These are phyloP conservation scores for Ginglymostoma cirratum DNA, from an alignment of 2,113 vertebrate species.

Conservation along the genomic window DNA sequence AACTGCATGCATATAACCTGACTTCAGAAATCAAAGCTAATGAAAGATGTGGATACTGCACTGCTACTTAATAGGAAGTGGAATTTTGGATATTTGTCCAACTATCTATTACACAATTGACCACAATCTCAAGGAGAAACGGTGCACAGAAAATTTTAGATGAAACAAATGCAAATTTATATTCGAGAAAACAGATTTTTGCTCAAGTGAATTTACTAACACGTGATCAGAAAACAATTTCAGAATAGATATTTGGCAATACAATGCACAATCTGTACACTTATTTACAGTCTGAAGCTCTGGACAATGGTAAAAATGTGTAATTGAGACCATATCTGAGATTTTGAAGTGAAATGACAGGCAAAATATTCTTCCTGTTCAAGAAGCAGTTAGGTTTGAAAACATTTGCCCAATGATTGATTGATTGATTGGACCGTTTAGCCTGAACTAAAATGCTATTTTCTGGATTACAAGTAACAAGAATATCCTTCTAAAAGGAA, in stretches of 20 bases:
- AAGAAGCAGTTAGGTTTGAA: not conserved
- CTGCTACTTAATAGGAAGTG: not conserved
- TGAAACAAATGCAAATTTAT: not conserved
- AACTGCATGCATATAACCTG: not conserved
- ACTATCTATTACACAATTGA: not conserved
- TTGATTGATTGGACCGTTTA: not conserved
- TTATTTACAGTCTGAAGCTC: not conserved
- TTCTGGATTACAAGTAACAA: not conserved
- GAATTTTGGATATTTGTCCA: not conserved
- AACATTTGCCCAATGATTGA: not conserved
- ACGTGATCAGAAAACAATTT: not conserved
- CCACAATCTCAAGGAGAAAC: not conserved
- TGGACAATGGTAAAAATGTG: not conserved
- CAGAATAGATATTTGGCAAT: not conserved
- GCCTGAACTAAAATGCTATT: not conserved
- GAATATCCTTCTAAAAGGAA: not conserved
- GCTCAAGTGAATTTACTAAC: not conserved
- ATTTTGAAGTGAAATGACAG: not conserved
- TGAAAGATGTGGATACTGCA: not conserved
- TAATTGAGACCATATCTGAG: not conserved
- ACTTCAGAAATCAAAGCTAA: not conserved
- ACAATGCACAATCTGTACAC: not conserved
- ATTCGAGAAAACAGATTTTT: not conserved
- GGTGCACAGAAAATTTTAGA: not conserved
- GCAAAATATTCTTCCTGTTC: not conserved